phyloP scores from a whole-genome alignment of 2,113 vertebrate genomes.

The Galeopterus variegatus region DNA sequence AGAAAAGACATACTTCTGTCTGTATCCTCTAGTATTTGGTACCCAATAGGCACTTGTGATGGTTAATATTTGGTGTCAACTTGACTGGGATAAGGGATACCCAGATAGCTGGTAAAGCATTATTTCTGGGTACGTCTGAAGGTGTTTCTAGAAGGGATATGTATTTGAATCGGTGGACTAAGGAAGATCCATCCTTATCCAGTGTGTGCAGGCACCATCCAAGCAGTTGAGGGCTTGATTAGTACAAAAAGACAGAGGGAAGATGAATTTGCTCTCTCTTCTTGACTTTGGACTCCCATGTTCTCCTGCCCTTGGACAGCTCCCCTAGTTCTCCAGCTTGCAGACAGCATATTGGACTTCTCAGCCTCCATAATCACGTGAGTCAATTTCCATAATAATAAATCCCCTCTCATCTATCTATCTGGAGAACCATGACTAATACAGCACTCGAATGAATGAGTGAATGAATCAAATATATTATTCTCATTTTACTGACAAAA shows the following conservation, averaged over 20 bases:
- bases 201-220: not conserved
- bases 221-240: not conserved
- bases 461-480: not conserved
- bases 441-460: not conserved
- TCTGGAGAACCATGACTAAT: not conserved
- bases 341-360: too few relatives aligned
- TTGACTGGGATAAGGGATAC: not conserved
- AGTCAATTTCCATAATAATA: not conserved
- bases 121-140: not conserved
- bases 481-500: not conserved
- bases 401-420: not conserved
- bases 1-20: not conserved
- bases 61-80: not conserved
- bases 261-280: not conserved
- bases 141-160: not conserved
- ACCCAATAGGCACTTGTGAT: not conserved
- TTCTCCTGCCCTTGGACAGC: not conserved
- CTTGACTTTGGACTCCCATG: not conserved
- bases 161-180: not conserved
- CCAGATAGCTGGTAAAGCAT: not conserved
- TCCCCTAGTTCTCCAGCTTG: not conserved
- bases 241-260: not conserved
- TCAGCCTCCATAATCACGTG: not conserved
- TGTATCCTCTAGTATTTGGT: not conserved
- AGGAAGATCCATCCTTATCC: not conserved